A percentile compares a stretch with the other conserved stretches of the same genome.
These are phyloP conservation scores for Toxostoma redivivum DNA, from an alignment of 2,113 vertebrate species.

Conservation along the genomic window DNA sequence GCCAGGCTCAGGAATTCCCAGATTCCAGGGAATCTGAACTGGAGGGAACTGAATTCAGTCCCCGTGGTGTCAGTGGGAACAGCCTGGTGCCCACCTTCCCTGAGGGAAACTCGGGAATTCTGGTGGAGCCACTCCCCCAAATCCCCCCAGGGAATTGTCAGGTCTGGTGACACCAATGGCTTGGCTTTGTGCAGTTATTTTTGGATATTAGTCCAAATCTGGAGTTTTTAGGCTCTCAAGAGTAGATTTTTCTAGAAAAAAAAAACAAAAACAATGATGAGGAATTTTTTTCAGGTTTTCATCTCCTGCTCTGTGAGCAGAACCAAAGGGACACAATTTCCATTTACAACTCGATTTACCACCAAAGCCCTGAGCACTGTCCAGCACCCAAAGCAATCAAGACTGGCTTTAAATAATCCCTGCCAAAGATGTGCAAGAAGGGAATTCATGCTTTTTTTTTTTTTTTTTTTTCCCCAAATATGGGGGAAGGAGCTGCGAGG, in stretches of 20 bases:
- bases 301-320: not conserved
- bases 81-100: not conserved
- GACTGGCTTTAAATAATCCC: not conserved
- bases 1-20: not conserved
- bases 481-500: not conserved
- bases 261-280: not conserved
- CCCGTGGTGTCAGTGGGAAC: not conserved
- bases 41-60: rapidly evolving
- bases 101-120: not conserved
- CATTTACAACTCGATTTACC: not conserved
- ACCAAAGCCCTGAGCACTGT: not conserved
- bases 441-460: not conserved
- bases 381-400: not conserved
- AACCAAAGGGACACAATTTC: not conserved
- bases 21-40: not conserved
- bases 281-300: not conserved
- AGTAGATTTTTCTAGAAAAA: not conserved
- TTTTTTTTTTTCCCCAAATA: not conserved
- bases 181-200: not conserved
- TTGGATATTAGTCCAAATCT: not conserved
- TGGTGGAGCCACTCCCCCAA: not conserved
- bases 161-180: not conserved
- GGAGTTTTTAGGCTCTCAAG: not conserved
- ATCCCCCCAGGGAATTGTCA: not conserved
- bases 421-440: not conserved